A percentile compares a stretch with the other conserved stretches of the same genome.
Conservation (phyloP, 2,113 vertebrate species). For the Psammodynastes pulverulentus region DNA sequence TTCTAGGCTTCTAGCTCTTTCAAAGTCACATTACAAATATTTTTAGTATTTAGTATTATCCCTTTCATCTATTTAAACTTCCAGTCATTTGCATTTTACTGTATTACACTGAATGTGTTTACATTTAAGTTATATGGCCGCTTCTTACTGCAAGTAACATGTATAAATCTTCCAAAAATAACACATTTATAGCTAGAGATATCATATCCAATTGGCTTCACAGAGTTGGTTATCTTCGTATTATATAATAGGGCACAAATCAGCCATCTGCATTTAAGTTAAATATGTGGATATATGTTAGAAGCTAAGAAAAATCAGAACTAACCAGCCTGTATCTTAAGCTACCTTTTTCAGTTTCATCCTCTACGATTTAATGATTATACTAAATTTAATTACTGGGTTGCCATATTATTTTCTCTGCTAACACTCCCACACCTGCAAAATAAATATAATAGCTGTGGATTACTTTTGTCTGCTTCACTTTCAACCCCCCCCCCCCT, state of each 20-base stretch:
- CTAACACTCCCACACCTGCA: neutral
- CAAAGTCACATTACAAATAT: neutral
- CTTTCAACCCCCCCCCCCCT: too few species aligned
- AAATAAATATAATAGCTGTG: neutral
- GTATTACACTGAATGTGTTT: neutral
- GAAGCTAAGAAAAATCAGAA: neutral
- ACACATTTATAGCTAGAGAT: neutral
- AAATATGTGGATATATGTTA: neutral
- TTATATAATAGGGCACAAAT: neutral
- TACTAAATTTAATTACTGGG: neutral
- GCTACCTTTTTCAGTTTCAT: neutral
- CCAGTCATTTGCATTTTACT: neutral
- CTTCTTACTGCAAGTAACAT: neutral
- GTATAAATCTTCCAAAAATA: neutral
- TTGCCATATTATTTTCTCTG: neutral
- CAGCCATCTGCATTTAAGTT: neutral
- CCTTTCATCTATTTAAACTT: neutral
- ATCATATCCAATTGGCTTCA: neutral
- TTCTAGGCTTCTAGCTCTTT: neutral
- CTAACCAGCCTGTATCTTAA: neutral
- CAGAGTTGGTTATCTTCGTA: neutral
- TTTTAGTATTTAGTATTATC: neutral
- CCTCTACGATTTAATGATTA: neutral
- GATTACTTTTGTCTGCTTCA: neutral
- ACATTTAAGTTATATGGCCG: neutral